Evolutionary conservation across 2,888 invertebrate species (phyloP), one percentile per base, ranked within the genome.

Genomic region (Serrognathus titanus): DNA sequence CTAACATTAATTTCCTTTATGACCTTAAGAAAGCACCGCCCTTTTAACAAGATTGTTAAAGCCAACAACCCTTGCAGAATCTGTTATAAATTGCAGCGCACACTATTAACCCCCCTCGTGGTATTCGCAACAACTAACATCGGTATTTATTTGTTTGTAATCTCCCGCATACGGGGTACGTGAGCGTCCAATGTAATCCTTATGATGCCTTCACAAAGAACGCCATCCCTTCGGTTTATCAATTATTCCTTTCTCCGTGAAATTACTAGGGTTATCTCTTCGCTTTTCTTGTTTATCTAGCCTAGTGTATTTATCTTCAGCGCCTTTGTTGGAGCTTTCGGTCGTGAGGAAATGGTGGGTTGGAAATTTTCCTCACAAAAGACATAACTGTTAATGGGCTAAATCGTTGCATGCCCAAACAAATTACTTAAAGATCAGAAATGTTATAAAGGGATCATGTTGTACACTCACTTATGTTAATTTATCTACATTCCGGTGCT

Each of bases 221-320:
- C 31, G 13, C 38, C 61, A 52, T 47, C 49, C 41, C 55, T 53
- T 53, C 48, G 55, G 54, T 63, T 69, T 69, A 70, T 71, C 71
- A 71, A 69, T 72, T 71, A 72, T 71, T 70, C 71, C 64, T 66
- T 66, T 67, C 69, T 62, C 65, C 63, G 66, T 63, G 69, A 70
- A 71, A 71, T 71, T 71, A 67, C 68, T 11, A n/a, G 66, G 69
- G 69, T 70, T 71, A 72, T 67, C 69, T 70, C 62, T 67, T 62
- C 68, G 68, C 70, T 63, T 66, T 68, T 64, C 69, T 65, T 69
- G 70, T 71, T 71, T 70, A 72, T 70, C 69, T 71, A 71, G 65
- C 63, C 68, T 65, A 69, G 66, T 69, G 65, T 69, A 69, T 72
- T 72, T 71, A 70, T 71, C 71, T 71, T 69, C 60, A 54, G 63